phyloP scores from a whole-genome alignment of 2,797 vertebrate species.

The Cyclopterus lumpus region DNA sequence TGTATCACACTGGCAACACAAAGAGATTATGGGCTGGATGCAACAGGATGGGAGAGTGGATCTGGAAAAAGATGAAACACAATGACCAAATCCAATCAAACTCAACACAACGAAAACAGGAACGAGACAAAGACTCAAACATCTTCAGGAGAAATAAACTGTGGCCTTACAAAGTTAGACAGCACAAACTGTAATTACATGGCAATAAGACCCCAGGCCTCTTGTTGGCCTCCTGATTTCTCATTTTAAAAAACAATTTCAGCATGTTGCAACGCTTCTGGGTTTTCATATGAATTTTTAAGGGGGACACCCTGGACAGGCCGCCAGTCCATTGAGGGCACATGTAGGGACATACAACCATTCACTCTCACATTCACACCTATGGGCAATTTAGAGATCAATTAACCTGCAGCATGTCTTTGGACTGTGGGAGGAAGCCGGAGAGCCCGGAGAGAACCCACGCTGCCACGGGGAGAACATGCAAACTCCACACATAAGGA shows the following conservation, averaged over 20 bases:
- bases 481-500: too few species aligned
- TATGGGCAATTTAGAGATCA: too few species aligned
- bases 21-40: not conserved
- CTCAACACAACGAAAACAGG: not conserved
- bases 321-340: too few species aligned
- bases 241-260: not conserved
- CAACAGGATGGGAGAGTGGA: not conserved
- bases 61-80: not conserved
- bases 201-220: not conserved
- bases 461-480: too few species aligned
- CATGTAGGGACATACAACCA: too few species aligned
- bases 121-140: not conserved
- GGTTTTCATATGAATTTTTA: not conserved
- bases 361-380: too few species aligned
- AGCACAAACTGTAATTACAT: not conserved
- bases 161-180: not conserved
- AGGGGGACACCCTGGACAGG: too few species aligned
- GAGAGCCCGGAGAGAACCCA: too few species aligned
- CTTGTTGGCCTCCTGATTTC: too few species aligned
- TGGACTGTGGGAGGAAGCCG: too few species aligned
- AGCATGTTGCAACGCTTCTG: not conserved
- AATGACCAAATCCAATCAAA: not conserved
- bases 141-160: not conserved
- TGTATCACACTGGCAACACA: not conserved
- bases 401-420: too few species aligned